Base-by-base conservation (phyloP, 2,113 vertebrate species). In the Centropristis striata region DNA sequence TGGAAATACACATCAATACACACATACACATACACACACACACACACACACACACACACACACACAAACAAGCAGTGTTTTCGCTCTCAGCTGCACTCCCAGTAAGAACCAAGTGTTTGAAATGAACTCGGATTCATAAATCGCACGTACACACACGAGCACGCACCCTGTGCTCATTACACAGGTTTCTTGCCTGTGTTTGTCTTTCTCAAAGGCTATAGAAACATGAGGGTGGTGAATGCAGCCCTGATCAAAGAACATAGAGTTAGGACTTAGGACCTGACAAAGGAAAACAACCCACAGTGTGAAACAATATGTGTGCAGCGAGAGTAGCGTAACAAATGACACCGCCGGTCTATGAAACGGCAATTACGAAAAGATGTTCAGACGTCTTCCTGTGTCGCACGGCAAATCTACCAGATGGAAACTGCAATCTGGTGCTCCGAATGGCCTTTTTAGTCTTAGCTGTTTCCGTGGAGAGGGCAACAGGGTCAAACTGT, bases 81-180 rank as follows among this genome's bases (percentile, higher is more conserved):
- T 86, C 66, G 39, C 87, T 92, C 88, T 90, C 89, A 90, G 91
- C 85, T 91, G 86, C 71, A 75, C 86, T 91, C 85, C 83, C 77
- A 80, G 88, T 84, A 86, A 93, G 90, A 91, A 85, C 68, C 78
- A 71, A 90, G 78, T 78, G 65, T 88, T 91, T 92, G 87, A 93
- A 91, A 92, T 85, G 77, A 88, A 88, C 60, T 83, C 5, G 11
- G 71, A 86, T 88, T 85, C 54, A 61, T 78, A 75, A 79, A 76
- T 44, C 61, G 20, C 63, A 76, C 78, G 18, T 65, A 85, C 57
- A 80, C 85, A 77, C 71, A 74, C 59, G 39, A 59, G 47, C 73
- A 60, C 59, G 68, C 67, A 73, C 76, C 15, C 86, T 53, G 58
- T 72, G 85, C 91, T 93, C 88, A 92, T 93, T 93, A 93, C 90